phyloP scores from a whole-genome alignment of 2,113 vertebrate species.

The Psittacara wagleri region DNA sequence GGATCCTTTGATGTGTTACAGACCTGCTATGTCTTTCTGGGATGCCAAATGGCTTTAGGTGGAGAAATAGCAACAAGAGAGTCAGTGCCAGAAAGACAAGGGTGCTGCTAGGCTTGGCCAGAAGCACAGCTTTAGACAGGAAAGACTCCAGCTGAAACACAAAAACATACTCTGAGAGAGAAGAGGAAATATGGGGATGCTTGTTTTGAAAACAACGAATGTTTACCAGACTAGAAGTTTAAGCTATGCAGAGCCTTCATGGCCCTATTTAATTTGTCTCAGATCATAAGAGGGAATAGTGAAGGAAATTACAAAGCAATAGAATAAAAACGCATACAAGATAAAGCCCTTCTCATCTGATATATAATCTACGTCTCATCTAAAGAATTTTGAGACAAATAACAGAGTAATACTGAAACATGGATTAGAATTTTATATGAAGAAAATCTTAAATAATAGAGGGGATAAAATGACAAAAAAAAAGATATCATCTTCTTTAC shows the following conservation, averaged over 20 bases:
- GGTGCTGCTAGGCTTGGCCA: background rate
- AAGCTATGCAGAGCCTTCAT: background rate
- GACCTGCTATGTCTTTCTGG: background rate
- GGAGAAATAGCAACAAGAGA: background rate
- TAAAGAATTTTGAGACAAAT: conserved; percentile 43
- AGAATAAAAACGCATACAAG: conserved; percentile 21
- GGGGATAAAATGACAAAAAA: background rate
- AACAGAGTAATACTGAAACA: conserved; percentile 9
- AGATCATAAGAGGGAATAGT: background rate
- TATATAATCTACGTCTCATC: conserved; percentile 45
- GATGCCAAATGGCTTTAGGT: background rate
- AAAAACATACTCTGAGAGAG: background rate
- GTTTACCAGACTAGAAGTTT: background rate
- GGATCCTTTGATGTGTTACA: background rate
- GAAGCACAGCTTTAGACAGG: background rate
- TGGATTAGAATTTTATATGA: conserved; percentile 47
- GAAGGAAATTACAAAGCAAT: conserved; percentile 54
- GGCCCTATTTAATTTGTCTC: conserved; percentile 23
- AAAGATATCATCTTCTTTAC: background rate
- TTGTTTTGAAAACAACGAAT: background rate
- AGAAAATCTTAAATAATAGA: conserved; percentile 9
- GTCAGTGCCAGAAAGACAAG: background rate
- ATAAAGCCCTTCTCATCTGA: conserved; percentile 40
- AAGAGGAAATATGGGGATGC: background rate
- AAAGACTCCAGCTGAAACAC: background rate